phyloP scores from a whole-genome alignment of 2,888 invertebrate genomes.

The Poecilobothrus nobilitatus region DNA sequence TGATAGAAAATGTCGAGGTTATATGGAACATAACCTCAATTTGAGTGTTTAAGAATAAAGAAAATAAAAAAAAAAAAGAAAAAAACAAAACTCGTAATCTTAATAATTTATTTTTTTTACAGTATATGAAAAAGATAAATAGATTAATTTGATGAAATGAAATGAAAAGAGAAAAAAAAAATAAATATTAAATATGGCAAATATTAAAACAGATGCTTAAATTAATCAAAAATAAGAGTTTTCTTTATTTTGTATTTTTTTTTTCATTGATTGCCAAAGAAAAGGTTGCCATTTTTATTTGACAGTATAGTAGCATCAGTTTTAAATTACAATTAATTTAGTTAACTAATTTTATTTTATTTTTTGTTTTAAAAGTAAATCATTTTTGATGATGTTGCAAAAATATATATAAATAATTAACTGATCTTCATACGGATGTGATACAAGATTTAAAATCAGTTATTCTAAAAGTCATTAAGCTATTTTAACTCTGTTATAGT shows the following conservation, averaged over 20 bases:
- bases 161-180: too few species aligned
- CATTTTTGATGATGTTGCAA: too few species aligned
- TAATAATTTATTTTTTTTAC: neutral
- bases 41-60: neutral
- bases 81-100: neutral
- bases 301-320: neutral
- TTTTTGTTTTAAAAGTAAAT: neutral
- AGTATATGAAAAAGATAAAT: neutral
- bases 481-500: too few species aligned
- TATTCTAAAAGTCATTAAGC: too few species aligned
- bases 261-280: too few species aligned
- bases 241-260: neutral
- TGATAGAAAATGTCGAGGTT: neutral
- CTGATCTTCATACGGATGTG: too few species aligned
- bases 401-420: too few species aligned
- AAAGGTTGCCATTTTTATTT: neutral
- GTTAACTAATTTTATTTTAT: neutral
- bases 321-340: neutral
- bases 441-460: too few species aligned
- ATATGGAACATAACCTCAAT: conserved; percentile 1
- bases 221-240: neutral
- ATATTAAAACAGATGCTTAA: too few species aligned
- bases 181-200: too few species aligned
- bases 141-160: too few species aligned
- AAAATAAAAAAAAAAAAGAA: too few species aligned